Conservation (phyloP, 2,888 invertebrate genomes). For the Catocala sponsa region DNA sequence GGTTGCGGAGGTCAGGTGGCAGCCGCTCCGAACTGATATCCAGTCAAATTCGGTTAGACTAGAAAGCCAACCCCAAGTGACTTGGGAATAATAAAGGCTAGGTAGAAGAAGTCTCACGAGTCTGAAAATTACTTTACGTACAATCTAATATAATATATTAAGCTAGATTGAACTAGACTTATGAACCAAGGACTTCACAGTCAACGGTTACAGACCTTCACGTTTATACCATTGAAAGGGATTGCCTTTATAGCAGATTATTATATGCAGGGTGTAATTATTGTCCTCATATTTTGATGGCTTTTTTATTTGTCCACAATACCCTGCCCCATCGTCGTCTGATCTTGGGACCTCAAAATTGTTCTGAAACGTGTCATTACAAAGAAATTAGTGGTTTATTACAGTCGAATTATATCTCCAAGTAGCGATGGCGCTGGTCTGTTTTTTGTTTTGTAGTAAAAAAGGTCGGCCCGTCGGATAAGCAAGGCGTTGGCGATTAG, state of each 20-base stretch:
- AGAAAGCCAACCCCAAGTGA: too few species aligned
- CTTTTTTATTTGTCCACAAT: conserved; percentile 28
- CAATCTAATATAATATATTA: too few species aligned
- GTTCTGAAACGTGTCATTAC: conserved; percentile 67
- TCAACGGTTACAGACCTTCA: too few species aligned
- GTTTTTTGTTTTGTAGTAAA: conserved; percentile 52
- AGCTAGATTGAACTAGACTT: too few species aligned
- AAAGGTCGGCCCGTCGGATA: conserved; percentile 58
- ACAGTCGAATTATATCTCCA: conserved; percentile 69
- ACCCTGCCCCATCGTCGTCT: conserved; percentile 41
- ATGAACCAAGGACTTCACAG: too few species aligned
- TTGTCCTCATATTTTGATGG: conserved; percentile 1
- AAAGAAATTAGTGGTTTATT: conserved; percentile 73
- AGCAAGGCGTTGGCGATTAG: conserved; percentile 60
- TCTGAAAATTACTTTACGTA: too few species aligned
- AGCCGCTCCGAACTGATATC: too few species aligned
- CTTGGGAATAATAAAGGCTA: too few species aligned
- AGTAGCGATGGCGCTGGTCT: conserved; percentile 52
- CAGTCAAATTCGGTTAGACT: too few species aligned
- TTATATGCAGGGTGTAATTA: conserved; percentile 9
- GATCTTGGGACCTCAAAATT: conserved; percentile 44
- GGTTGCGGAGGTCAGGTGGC: too few species aligned
- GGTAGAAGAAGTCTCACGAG: too few species aligned
- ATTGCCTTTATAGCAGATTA: neutral
- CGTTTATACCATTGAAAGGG: too few species aligned